phyloP scores from a whole-genome alignment of 2,888 invertebrate species.

The Leptopilina syphax region DNA sequence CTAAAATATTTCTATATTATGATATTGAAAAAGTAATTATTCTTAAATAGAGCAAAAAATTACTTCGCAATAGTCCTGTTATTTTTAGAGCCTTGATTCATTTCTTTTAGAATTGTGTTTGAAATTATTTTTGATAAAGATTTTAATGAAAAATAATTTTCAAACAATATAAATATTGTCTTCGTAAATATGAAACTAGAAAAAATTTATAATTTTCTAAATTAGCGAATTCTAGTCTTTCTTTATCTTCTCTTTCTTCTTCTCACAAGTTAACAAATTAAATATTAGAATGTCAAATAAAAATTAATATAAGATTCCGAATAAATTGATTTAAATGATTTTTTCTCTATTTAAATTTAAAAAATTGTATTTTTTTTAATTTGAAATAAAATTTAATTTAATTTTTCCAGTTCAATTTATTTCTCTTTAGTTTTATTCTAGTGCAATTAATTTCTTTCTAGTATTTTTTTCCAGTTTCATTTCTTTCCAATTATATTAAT shows the following conservation, averaged over 20 bases:
- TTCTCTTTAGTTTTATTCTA: no score
- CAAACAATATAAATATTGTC: not conserved
- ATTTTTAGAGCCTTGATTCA: slow-evolving; percentile 10
- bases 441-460: no score
- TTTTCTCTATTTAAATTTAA: no score
- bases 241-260: not conserved
- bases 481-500: no score
- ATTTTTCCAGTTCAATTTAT: no score
- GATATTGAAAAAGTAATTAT: not conserved
- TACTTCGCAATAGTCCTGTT: not conserved
- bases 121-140: not conserved
- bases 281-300: slow-evolving; percentile 3
- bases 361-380: no score
- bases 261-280: not conserved
- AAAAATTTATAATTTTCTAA: not conserved
- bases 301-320: not conserved
- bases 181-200: not conserved
- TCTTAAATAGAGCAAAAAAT: not conserved
- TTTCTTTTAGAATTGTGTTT: not conserved
- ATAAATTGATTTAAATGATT: no score
- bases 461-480: no score
- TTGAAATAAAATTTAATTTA: no score
- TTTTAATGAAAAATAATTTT: not conserved
- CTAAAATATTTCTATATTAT: not conserved
- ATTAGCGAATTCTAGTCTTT: not conserved